Evolutionary conservation across 2,888 invertebrate species (phyloP).

Genomic region (Lasioglossum malachurum): DNA sequence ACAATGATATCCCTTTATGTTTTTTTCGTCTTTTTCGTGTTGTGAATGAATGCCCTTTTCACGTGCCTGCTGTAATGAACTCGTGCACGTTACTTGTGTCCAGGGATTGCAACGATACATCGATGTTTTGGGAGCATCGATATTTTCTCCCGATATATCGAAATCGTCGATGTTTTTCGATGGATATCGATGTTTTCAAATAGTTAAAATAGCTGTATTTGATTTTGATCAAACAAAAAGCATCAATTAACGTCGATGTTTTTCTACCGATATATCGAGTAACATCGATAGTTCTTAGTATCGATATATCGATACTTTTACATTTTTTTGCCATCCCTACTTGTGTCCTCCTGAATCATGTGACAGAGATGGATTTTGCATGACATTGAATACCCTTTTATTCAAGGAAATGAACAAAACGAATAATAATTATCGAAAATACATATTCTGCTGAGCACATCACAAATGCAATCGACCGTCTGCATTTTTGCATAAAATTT

Average conservation of each 20-base stretch:
- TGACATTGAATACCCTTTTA: not conserved
- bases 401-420: not conserved
- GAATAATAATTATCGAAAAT: not conserved
- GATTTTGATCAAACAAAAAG: too few relatives aligned
- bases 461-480: not conserved
- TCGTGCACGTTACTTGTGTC: not conserved
- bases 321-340: not conserved
- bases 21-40: constrained; percentile 3
- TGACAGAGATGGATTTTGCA: not conserved
- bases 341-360: not conserved
- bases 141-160: too few relatives aligned
- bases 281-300: too few relatives aligned
- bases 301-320: too few relatives aligned
- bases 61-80: constrained; percentile 30
- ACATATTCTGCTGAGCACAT: not conserved
- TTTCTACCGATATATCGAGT: too few relatives aligned
- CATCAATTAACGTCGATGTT: too few relatives aligned
- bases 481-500: too few relatives aligned
- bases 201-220: too few relatives aligned
- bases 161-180: too few relatives aligned
- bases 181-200: too few relatives aligned
- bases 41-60: constrained; percentile 13
- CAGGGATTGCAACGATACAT: too few relatives aligned
- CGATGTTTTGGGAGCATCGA: too few relatives aligned
- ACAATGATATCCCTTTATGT: constrained; percentile 5